phyloP scores from a whole-genome alignment of 2,797 vertebrate species.

The Sebastes nivosus region DNA sequence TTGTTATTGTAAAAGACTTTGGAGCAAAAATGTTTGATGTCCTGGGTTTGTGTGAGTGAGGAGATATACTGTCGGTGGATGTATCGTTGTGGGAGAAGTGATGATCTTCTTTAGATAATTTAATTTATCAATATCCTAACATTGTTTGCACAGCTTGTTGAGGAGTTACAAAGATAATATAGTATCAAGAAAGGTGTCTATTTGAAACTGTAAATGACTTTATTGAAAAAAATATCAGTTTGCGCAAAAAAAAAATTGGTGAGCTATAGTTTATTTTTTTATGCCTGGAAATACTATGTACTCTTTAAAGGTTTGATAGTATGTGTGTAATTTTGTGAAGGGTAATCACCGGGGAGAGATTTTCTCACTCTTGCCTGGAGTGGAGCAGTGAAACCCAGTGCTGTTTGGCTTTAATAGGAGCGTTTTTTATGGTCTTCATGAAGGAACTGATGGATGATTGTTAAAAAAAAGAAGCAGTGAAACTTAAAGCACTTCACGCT shows the following conservation, averaged over 20 bases:
- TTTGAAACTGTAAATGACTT: constrained; percentile 74
- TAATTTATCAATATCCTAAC: constrained; percentile 68
- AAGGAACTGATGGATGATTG: constrained; percentile 37
- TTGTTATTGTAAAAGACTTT: constrained; percentile 36
- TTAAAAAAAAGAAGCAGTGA: constrained; percentile 24
- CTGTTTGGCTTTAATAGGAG: constrained; percentile 47
- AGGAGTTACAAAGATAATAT: constrained; percentile 53
- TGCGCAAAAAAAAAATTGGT: constrained; percentile 47
- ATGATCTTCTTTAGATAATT: constrained; percentile 39
- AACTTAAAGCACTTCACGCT: constrained; percentile 62
- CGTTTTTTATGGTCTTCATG: constrained; percentile 38
- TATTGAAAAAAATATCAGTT: constrained; percentile 59
- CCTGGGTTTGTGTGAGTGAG: constrained; percentile 39
- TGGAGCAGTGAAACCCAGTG: constrained; percentile 19
- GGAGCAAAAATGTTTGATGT: constrained; percentile 20
- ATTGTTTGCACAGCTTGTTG: constrained; percentile 69
- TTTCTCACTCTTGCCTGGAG: constrained; percentile 20
- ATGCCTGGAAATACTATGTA: constrained; percentile 70
- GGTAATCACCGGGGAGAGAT: background rate
- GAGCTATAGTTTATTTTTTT: constrained; percentile 80
- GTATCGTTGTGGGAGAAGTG: constrained; percentile 24
- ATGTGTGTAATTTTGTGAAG: constrained; percentile 54
- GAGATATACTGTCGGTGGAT: constrained; percentile 26
- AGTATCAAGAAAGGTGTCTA: constrained; percentile 60
- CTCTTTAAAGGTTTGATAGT: constrained; percentile 62